Evolutionary conservation across 2,113 vertebrate genomes (phyloP).

Genomic region (Pyrgilauda ruficollis): DNA sequence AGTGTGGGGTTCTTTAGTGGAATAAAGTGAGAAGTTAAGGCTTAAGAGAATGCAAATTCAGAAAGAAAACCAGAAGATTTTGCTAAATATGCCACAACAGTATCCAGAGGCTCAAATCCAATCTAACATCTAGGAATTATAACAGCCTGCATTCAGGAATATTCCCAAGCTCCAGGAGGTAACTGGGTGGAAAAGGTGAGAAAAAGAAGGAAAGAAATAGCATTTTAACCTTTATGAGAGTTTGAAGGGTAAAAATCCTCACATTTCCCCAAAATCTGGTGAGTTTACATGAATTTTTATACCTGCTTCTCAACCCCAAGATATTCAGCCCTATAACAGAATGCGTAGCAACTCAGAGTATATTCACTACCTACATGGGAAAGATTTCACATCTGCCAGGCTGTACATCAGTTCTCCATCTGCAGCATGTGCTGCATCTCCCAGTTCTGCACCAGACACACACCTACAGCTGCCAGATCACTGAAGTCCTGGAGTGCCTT

Average conservation of each 20-base stretch:
- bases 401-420: neutral
- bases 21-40: neutral
- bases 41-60: neutral
- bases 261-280: neutral
- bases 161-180: neutral
- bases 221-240: neutral
- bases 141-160: neutral
- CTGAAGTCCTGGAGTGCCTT: neutral
- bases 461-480: neutral
- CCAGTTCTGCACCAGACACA: neutral
- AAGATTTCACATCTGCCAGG: neutral
- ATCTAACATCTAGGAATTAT: neutral
- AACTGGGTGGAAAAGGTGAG: neutral
- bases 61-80: neutral
- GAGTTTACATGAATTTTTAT: neutral
- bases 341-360: rapidly evolving
- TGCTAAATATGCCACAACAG: neutral
- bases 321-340: neutral
- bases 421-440: neutral
- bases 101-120: neutral
- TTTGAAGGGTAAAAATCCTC: neutral
- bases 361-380: neutral
- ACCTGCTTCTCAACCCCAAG: neutral
- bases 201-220: neutral
- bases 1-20: neutral